phyloP scores from a whole-genome alignment of 2,113 vertebrate genomes.

The Chloroceryle aenea region DNA sequence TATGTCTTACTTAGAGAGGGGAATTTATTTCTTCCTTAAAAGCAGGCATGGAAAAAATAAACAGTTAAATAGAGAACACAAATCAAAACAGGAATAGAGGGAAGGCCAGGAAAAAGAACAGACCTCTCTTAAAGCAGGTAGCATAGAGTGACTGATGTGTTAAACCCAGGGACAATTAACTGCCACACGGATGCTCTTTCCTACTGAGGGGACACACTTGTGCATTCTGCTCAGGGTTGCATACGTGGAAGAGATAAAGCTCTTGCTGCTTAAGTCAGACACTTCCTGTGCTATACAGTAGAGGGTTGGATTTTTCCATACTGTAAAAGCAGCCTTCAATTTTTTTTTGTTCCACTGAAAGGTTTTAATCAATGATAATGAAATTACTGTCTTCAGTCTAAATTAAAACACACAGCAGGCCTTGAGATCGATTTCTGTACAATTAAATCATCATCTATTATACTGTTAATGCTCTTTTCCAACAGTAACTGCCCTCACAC shows the following conservation, averaged over 20 bases:
- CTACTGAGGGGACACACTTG: neutral
- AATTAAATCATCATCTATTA: neutral
- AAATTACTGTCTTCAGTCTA: neutral
- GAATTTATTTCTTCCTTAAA: conserved; percentile 28
- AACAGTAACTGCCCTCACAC: neutral
- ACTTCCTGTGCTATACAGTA: neutral
- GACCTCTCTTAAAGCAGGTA: neutral
- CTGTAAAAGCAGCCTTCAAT: neutral
- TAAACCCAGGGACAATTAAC: neutral
- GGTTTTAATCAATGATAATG: neutral
- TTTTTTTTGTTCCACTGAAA: neutral
- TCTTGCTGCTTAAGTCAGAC: neutral
- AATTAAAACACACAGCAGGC: neutral
- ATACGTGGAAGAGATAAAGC: neutral
- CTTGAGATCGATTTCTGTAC: neutral
- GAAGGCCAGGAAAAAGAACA: neutral
- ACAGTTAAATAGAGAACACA: neutral
- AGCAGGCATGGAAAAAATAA: neutral
- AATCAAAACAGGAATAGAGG: neutral
- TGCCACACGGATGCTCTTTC: neutral
- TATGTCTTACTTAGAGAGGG: neutral
- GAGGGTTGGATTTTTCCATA: neutral
- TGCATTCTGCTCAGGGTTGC: neutral
- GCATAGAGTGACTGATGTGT: rapidly evolving
- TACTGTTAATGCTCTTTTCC: neutral